Evolutionary conservation across 2,113 vertebrate genomes (phyloP), one percentile per base, ranked within the genome.

Genomic region (Misgurnus mizolepis): DNA sequence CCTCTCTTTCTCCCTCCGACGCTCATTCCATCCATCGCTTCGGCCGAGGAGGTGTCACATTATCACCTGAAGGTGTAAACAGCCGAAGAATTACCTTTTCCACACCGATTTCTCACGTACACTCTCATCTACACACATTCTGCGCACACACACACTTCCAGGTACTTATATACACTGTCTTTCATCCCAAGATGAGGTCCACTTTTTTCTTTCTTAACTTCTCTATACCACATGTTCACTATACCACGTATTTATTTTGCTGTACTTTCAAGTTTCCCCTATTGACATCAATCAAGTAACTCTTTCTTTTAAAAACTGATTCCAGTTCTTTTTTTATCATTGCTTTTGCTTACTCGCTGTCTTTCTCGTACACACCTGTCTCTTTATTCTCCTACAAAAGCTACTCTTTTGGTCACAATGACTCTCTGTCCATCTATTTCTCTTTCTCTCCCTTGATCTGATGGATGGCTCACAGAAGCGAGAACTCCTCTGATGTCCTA

Each of bases 1-100:
- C 75, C 11, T 55, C 76, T 56, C 8, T 69, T 10, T 69, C 66
- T 60, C 65, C 17, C 61, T 67, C 68, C 34, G 58, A 15, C 62
- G 17, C 61, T 84, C 61, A 64, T 34, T 73, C 60, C 34, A 55
- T 79, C 66, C 79, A 9, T 50, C 17, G 58, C 71, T 76, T 82
- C 88, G 79, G 88, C 90, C 90, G 89, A 89, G 88, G 89, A 93
- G 90, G 92, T 93, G 93, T 93, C 92, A 89, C 92, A 94, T 94
- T 93, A 93, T 88, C 93, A 92, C 93, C 92, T 92, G 88, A 76
- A 92, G 89, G 92, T 92, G 90, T 71, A 85, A 93, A 93, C 90
- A 90, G 91, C 79, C 86, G 84, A 87, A 82, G 76, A 85, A 83
- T 92, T 87, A 92, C 92, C 90, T 91, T 91, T 91, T 83, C 86